Percentiles rank a stretch among this genome's conserved stretches.
Conservation (phyloP, 1,140 invertebrate genomes). For the Aphis craccivora region DNA sequence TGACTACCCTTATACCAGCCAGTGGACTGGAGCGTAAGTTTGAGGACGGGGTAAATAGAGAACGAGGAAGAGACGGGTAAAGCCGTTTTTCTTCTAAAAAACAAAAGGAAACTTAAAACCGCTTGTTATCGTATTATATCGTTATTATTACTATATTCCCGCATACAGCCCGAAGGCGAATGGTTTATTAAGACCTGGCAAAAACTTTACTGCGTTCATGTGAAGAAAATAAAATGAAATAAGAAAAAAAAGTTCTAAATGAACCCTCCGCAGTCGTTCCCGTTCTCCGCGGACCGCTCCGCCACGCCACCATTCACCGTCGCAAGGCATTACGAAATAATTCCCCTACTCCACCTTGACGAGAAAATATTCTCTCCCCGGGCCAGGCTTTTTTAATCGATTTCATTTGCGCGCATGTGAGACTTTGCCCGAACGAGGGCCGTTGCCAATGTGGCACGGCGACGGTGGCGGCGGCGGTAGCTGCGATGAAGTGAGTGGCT, state of each 20-base stretch:
- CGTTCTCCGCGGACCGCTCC: constrained; percentile 15
- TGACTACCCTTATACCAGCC: background rate
- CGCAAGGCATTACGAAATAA: constrained; percentile 54
- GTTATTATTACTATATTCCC: constrained; percentile 55
- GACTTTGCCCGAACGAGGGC: constrained; percentile 52
- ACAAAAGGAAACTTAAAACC: constrained; percentile 56
- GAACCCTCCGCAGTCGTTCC: constrained; percentile 47
- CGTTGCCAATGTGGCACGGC: background rate
- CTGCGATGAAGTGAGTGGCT: background rate
- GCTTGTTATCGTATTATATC: constrained; percentile 56
- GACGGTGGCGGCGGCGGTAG: background rate
- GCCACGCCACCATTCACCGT: background rate
- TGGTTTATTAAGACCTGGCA: constrained; percentile 57
- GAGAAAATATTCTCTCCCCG: constrained; percentile 54
- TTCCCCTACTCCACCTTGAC: constrained; percentile 50
- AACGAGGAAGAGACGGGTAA: constrained; percentile 4
- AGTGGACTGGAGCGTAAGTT: no score
- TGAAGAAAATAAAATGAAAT: constrained; percentile 57
- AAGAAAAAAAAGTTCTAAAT: constrained; percentile 55
- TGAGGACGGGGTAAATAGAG: background rate
- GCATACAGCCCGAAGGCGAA: constrained; percentile 40
- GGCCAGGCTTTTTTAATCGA: constrained; percentile 59
- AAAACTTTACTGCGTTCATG: constrained; percentile 56
- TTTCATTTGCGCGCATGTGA: constrained; percentile 60
- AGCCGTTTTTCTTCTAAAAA: constrained; percentile 55